Evolutionary conservation across 30 jellyfish, hydroid and myxozoan species (phyloP), one percentile per base, ranked within the genome.

Genomic region (Aurelia aurita complex sp. Pacific): DNA sequence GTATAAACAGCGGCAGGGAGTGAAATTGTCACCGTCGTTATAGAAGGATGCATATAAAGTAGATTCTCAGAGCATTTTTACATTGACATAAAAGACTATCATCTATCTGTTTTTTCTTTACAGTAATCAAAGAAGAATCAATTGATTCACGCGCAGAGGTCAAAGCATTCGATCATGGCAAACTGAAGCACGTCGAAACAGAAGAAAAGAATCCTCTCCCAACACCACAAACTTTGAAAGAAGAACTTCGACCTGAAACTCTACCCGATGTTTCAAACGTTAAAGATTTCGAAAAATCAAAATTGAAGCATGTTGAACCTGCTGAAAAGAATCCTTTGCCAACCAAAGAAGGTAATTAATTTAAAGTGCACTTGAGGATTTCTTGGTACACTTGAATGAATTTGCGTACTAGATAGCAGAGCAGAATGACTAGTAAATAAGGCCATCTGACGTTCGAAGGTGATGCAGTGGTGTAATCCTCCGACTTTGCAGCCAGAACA

Each of bases 141-240:
- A 40, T 59, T 15, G 96, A 88, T 54, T 73, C 96, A 18, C 81
- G 95, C 9, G 97, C 95, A 0, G 95, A 86, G 40, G 95, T 86
- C 55, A 86, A 86, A 65, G 43, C 88, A 55, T 86, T 86, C 63
- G 95, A 86, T 46, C 89, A 76, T 36, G 80, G 89, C 40, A 86
- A 67, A 55, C 75, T 86, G 74, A 86, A 86, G 53, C 95, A 86
- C 40, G 95, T 86, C 19, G 95, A 86, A 68, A 76, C 95, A 2
- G 80, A 76, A 68, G 95, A 86, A 57, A 91, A 91, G 74, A 91
- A 82, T 43, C 90, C 92, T 0, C 85, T 91, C 13, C 97, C 97
- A 64, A 91, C 97, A 10, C 85, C 89, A 10, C 87, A 66, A 29
- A 67, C 77, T 8, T 36, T 91, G 84, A 78, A 69, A 74, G 96